Base-by-base conservation (phyloP, 2,113 vertebrate species). In the Pygathrix nemaeus region DNA sequence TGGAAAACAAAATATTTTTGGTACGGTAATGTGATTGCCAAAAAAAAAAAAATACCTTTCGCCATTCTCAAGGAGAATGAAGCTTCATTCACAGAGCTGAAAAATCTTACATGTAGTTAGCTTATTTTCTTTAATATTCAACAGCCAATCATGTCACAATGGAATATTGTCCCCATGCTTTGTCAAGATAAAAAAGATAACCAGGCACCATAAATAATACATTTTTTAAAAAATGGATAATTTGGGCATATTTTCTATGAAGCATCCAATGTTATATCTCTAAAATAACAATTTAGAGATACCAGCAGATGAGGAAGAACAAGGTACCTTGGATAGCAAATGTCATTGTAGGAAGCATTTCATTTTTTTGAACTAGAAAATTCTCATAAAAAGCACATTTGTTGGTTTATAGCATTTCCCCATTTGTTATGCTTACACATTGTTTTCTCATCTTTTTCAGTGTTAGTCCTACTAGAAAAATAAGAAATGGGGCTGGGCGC, bases 1-100 rank as follows among this genome's bases (percentile, higher is more conserved):
- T 86, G 93, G 68, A 96, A 88, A 97, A 43, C 92, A 88, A 97
- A 97, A 92, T 90, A 91, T 95, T 96, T 95, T 90, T 89, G 85
- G 43, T 32, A 35, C 80, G 21, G 27, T 82, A 88, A 80, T 78
- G 23, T 87, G 23, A 45, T 10, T 75, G 50, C 55, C 21, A 91
- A 40, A 72, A 72, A 30, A 79, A 76, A 50, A 55, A 52, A 52
- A 55, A 20, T 18, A n/a, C 82, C n/a, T 89, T 96, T 59, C 10
- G 50, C 38, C 7, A 48, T 59, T 83, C 52, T 96, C 70, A 94
- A 80, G 57, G 27, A 84, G 21, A 90, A 90, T 70, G 38, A 76
- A 57, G 21, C 68, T 87, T 88, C 43, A 91, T 57, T 95, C 30
- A 81, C 3, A 81, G 6, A 93, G 8, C 20, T 66, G 11, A 90